Conservation (phyloP, 2,113 vertebrate species). For the Nycticryphes semicollaris region DNA sequence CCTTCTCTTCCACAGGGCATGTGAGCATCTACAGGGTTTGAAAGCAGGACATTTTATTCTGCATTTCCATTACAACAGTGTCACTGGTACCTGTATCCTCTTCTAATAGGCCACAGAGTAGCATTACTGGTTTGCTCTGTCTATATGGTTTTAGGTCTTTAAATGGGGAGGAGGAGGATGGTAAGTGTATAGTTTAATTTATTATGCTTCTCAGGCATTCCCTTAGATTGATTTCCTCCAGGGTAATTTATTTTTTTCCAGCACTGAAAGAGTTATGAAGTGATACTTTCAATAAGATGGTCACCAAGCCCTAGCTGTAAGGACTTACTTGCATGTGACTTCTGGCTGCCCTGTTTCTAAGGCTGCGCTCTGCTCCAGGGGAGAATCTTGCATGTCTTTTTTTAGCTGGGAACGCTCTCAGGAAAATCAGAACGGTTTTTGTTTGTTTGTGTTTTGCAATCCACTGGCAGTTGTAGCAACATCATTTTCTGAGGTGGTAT, state of each 20-base stretch:
- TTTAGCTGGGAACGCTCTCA: background rate
- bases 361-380: accelerated
- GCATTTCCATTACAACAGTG: background rate
- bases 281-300: background rate
- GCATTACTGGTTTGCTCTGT: background rate
- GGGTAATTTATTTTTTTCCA: background rate
- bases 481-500: background rate
- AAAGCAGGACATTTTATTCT: background rate
- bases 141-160: background rate
- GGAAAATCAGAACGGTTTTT: background rate
- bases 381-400: background rate
- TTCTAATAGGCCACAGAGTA: background rate
- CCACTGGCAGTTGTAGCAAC: background rate
- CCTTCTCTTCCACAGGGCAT: background rate
- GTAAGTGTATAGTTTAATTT: background rate
- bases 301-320: background rate
- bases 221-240: background rate
- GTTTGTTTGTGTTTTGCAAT: slow-evolving; percentile 11
- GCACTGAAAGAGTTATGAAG: background rate
- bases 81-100: background rate
- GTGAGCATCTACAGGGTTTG: background rate
- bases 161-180: background rate
- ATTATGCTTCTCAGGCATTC: background rate
- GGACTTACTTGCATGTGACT: background rate
- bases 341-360: background rate